Evolutionary conservation across 1,140 invertebrate genomes (phyloP), one percentile per base, ranked within the genome.

Genomic region (Euwallacea similis): DNA sequence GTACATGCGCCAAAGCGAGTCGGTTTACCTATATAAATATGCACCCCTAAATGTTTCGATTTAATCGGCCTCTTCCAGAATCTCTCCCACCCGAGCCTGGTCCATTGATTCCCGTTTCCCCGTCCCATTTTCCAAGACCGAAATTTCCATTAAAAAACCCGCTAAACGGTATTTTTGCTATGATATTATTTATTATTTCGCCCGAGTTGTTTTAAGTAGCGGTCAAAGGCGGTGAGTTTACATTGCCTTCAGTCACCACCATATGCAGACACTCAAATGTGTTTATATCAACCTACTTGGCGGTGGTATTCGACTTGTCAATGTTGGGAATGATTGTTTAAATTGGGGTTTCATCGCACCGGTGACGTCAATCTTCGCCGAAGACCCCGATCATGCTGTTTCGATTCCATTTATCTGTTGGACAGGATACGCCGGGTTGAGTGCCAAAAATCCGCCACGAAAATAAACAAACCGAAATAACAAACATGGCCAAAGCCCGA

Each of bases 21-120:
- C 21, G 21, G 21, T 33, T 33, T 33, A 33, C 21, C 21, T 33
- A 33, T 4, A 33, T 33, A 33, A 2, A 33, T 10, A 6, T 13
- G 46, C 46, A 50, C 46, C 46, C 46, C 9, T 13, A 50, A 6
- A 50, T 50, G 21, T 33, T 33, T 33, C 4, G 4, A 33, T 33
- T 33, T 33, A 33, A 4, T 33, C 21, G 21, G 21, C 21, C 21
- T 33, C 21, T 78, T 77, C 74, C 82, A 86, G 84, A 85, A 82
- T 74, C 83, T 83, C 64, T 80, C 83, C 68, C 82, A 82, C 75
- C 80, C 81, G 69, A 82, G 84, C 79, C 79, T 82, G 78, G 83
- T 83, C 77, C 79, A 82, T 79, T 86, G 84, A 83, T 86, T 85
- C 78, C 84, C 84, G 79, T 85, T 86, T 78, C 81, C 82, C 81